Evolutionary conservation across 2,113 vertebrate species (phyloP), one percentile per base, ranked within the genome.

Genomic region (Phycodurus eques): DNA sequence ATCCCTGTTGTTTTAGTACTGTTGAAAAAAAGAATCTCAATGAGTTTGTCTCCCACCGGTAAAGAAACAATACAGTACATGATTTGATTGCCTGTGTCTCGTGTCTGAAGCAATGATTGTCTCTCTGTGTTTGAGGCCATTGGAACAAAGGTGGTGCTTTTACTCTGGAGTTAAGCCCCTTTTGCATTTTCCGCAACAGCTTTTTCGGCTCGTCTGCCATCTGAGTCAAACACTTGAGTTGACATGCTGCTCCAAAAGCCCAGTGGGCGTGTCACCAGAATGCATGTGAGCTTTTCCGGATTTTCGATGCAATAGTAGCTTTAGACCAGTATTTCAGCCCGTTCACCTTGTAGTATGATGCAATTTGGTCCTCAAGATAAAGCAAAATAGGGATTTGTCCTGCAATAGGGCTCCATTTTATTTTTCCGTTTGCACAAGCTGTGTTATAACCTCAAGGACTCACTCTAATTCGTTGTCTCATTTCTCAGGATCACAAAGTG

Each of bases 401-500:
- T 79, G 46, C 64, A 31, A 17, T 39, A 22, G 78, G 56, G 51
- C 44, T 70, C 56, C 33, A 61, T 64, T 76, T 51, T n/a, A 4
- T 39, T 43, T 70, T 66, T 79, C 76, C 64, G 31, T 3, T 5
- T 77, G 75, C 49, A 67, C 46, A 46, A 79, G 67, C 73, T 77
- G 51, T 67, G 70, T 67, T 67, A 19, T 46, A 46, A 77, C 82
- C 75, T 66, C 51, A 56, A 80, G 76, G 85, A 81, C 57, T 71
- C 17, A 17, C 20, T 74, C 68, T 46, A 63, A 76, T 77, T 80
- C 67, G 80, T 69, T 80, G 66, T 82, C 71, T 72, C 61, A 8
- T 46, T 68, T 73, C 67, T 47, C 33, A 72, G 67, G 80, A 69
- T 81, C 46, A 64, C 44, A 74, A 72, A 80, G 69, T 49, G 77